Evolutionary conservation across 92 coral and sea anemone genomes (phyloP).

Genomic region (Heteractis magnifica): DNA sequence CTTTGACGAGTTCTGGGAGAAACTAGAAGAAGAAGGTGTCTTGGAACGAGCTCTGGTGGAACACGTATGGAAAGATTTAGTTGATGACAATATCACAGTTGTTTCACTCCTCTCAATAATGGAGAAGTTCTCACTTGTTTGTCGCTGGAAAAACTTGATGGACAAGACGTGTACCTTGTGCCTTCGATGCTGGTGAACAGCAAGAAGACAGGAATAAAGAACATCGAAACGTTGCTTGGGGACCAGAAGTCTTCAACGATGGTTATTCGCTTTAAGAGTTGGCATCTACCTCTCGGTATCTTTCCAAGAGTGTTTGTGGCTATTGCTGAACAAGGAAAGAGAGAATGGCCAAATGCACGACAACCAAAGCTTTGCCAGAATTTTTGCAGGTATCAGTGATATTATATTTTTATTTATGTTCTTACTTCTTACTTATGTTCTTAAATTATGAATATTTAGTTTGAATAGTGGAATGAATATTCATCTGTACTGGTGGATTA

Average conservation of each 20-base stretch:
- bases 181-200: neutral
- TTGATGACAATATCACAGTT: neutral
- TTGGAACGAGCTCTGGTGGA: constrained; percentile 6
- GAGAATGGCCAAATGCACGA: neutral
- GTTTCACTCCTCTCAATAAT: constrained; percentile 29
- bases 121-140: constrained; percentile 51
- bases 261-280: neutral
- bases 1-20: constrained; percentile 12
- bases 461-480: too few relatives aligned
- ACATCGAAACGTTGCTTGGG: neutral
- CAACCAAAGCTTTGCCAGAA: neutral
- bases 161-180: neutral
- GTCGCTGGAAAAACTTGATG: neutral
- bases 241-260: neutral
- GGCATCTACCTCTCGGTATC: neutral
- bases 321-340: neutral
- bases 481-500: too few relatives aligned
- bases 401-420: too few relatives aligned
- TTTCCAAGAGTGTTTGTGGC: neutral
- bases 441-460: too few relatives aligned
- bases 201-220: neutral
- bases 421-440: too few relatives aligned
- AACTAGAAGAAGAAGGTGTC: constrained; percentile 45
- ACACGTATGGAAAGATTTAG: constrained; percentile 24
- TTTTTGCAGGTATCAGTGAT: neutral